A percentile compares a stretch with the other conserved stretches of the same genome.
Evolutionary conservation across 2,888 invertebrate species (phyloP).

Genomic region (Ariolimax columbianus): DNA sequence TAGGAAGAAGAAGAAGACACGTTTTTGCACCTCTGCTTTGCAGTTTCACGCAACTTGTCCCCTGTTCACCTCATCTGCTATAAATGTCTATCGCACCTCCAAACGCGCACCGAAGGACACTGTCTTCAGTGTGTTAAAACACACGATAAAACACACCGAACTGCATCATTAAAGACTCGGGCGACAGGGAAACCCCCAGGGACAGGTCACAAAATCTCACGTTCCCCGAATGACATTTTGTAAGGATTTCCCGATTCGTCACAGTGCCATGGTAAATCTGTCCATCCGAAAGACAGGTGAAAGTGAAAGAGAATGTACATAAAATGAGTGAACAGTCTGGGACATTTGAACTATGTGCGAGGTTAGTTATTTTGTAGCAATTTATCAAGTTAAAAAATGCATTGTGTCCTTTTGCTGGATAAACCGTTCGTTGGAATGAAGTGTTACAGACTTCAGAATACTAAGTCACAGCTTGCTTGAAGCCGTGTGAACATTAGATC

Average conservation of each 20-base stretch:
- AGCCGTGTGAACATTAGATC: too few relatives aligned
- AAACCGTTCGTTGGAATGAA: too few relatives aligned
- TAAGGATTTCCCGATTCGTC: slow-evolving; percentile 4
- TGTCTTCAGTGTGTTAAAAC: slow-evolving; percentile 17
- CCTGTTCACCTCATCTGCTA: background rate
- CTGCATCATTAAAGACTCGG: background rate
- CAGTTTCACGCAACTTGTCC: background rate
- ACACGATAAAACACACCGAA: background rate
- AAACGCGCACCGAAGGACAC: background rate
- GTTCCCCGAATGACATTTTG: slow-evolving; percentile 1
- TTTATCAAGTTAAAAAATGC: too few relatives aligned
- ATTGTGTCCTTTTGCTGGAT: too few relatives aligned
- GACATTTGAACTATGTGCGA: too few relatives aligned
- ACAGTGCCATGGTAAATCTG: background rate
- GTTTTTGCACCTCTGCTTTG: background rate
- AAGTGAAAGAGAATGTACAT: too few relatives aligned
- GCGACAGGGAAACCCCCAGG: background rate
- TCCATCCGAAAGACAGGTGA: too few relatives aligned
- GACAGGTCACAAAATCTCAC: background rate
- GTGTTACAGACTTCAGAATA: too few relatives aligned
- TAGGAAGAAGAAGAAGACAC: too few relatives aligned
- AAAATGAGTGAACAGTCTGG: too few relatives aligned
- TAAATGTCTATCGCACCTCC: slow-evolving; percentile 11
- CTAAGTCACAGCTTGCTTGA: too few relatives aligned
- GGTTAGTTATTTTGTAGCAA: too few relatives aligned